A percentile compares a stretch with the other conserved stretches of the same genome.
phyloP scores from a whole-genome alignment of 2,888 invertebrate genomes.

The Trichogramma dendrolimi region DNA sequence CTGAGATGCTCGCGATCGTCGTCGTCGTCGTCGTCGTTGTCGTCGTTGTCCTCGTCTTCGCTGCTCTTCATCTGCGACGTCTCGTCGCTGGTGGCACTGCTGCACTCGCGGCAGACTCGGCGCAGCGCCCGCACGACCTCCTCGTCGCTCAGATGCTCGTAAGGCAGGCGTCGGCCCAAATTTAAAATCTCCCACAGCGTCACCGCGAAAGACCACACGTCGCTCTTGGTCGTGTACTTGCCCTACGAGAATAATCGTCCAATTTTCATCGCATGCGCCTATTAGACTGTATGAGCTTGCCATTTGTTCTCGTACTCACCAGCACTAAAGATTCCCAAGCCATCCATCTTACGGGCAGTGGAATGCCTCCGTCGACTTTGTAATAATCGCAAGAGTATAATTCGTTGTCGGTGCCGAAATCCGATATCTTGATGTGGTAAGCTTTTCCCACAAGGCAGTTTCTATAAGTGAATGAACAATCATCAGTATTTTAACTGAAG shows the following conservation, averaged over 20 bases:
- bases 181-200: conserved; percentile 83
- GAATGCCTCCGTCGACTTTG: conserved; percentile 71
- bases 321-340: conserved; percentile 80
- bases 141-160: conserved; percentile 69
- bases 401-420: conserved; percentile 82
- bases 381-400: conserved; percentile 77
- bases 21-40: conserved; percentile 32
- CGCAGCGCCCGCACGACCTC: conserved; percentile 79
- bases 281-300: no score
- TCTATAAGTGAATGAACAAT: conserved; percentile 51
- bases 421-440: conserved; percentile 77
- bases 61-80: conserved; percentile 34
- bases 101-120: conserved; percentile 62
- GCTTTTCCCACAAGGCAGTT: conserved; percentile 82
- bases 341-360: conserved; percentile 85
- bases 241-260: conserved; percentile 55
- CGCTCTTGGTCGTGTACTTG: conserved; percentile 83
- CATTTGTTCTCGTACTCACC: conserved; percentile 43
- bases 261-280: not conserved
- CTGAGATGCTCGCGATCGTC: not conserved
- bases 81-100: conserved; percentile 32
- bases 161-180: conserved; percentile 73
- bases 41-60: conserved; percentile 30
- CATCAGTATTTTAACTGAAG: not conserved
- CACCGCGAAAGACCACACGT: conserved; percentile 88